Conservation (phyloP, 2,888 invertebrate genomes). For the Ernsta delagoae region DNA sequence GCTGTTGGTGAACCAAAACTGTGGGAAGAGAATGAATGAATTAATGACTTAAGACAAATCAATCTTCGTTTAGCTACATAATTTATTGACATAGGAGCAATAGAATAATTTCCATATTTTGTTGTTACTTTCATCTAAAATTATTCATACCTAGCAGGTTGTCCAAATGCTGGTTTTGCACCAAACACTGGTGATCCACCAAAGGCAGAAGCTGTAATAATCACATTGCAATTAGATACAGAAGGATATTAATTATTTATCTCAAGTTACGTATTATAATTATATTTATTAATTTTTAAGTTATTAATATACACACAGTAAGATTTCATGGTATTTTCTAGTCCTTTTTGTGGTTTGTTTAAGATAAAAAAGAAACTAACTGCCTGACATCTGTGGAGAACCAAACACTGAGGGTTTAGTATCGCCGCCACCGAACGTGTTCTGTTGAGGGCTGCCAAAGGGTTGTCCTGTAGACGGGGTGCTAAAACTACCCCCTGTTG, state of each 20-base stretch:
- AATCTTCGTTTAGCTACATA: no score
- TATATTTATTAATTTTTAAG: no score
- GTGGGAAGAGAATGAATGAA: slow-evolving; percentile 1
- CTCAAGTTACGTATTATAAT: no score
- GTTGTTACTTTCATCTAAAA: no score
- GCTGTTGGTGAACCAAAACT: slow-evolving; percentile 62
- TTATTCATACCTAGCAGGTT: slow-evolving; percentile 58
- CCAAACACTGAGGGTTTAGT: slow-evolving; percentile 65
- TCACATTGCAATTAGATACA: neutral
- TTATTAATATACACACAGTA: no score
- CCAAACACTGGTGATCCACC: slow-evolving; percentile 77
- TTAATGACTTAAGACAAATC: no score
- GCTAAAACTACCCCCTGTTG: slow-evolving; percentile 68
- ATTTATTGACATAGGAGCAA: no score
- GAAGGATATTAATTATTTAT: no score
- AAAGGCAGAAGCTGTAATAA: slow-evolving; percentile 63
- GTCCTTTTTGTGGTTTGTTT: no score
- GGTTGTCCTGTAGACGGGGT: slow-evolving; percentile 58
- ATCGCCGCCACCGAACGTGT: slow-evolving; percentile 54
- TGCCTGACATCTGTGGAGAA: slow-evolving; percentile 52
- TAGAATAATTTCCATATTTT: no score
- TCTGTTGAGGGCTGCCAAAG: slow-evolving; percentile 60
- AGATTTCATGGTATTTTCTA: no score
- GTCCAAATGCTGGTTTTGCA: slow-evolving; percentile 72
- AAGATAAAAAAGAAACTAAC: no score